Evolutionary conservation across 2,113 vertebrate genomes (phyloP).

Genomic region (Rhynchopsitta pachyrhyncha): DNA sequence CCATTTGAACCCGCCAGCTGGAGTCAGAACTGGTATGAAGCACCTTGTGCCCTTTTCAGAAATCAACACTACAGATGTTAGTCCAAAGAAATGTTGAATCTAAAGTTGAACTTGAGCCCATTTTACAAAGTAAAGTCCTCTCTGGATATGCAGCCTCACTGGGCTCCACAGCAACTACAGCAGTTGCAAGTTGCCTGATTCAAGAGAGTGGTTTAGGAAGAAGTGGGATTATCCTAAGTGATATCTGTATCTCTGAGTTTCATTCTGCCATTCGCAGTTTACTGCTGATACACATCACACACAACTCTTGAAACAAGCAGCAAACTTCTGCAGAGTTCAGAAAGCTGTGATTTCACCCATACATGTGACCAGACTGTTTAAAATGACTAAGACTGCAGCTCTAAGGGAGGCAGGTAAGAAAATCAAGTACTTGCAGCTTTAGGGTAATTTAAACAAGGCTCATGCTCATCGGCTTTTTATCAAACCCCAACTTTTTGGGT

Average conservation of each 20-base stretch:
- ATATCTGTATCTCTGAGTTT: neutral
- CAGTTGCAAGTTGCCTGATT: neutral
- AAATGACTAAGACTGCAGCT: neutral
- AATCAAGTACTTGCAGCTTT: neutral
- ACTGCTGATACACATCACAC: neutral
- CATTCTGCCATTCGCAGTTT: neutral
- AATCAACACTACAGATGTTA: neutral
- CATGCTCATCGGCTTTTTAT: neutral
- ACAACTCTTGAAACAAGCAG: neutral
- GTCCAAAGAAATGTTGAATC: neutral
- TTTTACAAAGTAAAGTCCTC: neutral
- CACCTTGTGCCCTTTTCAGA: neutral
- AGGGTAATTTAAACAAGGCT: neutral
- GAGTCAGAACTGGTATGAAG: neutral
- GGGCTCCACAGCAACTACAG: neutral
- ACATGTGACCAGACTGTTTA: fast-evolving
- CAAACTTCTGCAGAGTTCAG: neutral
- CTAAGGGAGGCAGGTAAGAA: neutral
- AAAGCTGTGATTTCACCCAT: neutral
- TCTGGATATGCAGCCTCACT: neutral
- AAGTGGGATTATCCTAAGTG: neutral
- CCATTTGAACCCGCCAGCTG: neutral
- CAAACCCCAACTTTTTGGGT: neutral
- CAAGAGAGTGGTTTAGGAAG: neutral
- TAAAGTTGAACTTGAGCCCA: neutral